Percentiles rank a stretch among this genome's conserved stretches.
These are phyloP conservation scores for Campylomormyrus tamandua DNA, from an alignment of 2,113 vertebrate species.

Conservation along the genomic window DNA sequence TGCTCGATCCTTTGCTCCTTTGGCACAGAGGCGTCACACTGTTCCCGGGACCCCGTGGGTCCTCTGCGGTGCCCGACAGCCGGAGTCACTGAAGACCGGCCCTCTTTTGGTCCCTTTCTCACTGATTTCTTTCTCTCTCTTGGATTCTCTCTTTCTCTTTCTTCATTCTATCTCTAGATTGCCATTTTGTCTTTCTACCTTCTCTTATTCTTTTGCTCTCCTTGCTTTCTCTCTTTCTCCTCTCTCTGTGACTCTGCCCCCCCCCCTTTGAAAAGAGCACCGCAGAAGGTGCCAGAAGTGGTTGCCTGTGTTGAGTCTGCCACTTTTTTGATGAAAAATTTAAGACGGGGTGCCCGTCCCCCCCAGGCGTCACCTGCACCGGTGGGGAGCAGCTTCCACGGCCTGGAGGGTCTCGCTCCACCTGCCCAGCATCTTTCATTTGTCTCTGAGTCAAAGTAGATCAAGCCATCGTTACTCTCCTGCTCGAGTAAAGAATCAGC, in stretches of 20 bases:
- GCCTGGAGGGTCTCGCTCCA: neutral
- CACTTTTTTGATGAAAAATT: neutral
- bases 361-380: neutral
- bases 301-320: neutral
- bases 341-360: neutral
- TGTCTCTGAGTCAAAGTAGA: neutral
- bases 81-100: neutral
- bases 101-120: neutral
- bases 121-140: neutral
- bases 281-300: neutral
- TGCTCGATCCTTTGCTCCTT: neutral
- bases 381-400: neutral
- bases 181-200: neutral
- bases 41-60: neutral
- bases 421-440: neutral
- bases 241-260: neutral
- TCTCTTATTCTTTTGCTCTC: neutral
- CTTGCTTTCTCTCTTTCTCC: neutral
- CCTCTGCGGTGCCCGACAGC: neutral
- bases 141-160: neutral
- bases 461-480: neutral
- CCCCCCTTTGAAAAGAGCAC: neutral
- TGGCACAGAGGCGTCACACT: neutral
- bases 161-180: neutral
- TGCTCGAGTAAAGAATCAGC: neutral